phyloP scores from a whole-genome alignment of 2,888 invertebrate species.

The Eilema depressum region DNA sequence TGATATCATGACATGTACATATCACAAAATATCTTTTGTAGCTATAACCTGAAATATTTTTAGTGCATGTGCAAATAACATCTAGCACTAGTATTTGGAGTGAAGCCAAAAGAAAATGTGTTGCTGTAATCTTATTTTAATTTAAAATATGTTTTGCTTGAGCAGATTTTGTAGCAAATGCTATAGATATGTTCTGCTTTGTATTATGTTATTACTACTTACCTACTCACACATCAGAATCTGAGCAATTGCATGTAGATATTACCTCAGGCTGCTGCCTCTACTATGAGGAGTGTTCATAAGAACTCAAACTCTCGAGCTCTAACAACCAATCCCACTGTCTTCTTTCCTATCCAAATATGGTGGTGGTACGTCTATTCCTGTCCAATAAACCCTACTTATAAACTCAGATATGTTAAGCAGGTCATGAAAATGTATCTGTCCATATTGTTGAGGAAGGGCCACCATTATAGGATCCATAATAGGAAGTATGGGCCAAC shows the following conservation, averaged over 20 bases:
- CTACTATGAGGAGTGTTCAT: too few relatives aligned
- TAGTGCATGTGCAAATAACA: constrained; percentile 3
- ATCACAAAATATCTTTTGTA: background rate
- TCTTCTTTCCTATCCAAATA: too few relatives aligned
- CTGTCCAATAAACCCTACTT: too few relatives aligned
- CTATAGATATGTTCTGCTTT: background rate
- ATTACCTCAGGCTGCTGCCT: too few relatives aligned
- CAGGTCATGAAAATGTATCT: too few relatives aligned
- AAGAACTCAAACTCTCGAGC: too few relatives aligned
- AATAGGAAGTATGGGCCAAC: background rate
- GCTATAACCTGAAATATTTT: constrained; percentile 1
- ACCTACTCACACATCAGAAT: too few relatives aligned
- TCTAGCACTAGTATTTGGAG: background rate
- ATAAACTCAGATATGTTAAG: too few relatives aligned
- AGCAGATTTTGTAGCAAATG: background rate
- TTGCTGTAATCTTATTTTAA: background rate
- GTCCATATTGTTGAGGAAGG: too few relatives aligned
- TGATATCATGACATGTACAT: background rate
- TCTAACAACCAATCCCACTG: too few relatives aligned
- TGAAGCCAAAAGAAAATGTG: background rate
- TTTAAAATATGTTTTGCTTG: background rate
- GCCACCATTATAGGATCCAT: background rate
- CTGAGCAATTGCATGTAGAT: too few relatives aligned
- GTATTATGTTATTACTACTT: background rate
- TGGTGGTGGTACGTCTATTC: too few relatives aligned